Evolutionary conservation across 2,888 invertebrate genomes (phyloP), one percentile per base, ranked within the genome.

Genomic region (Heliconius charithonia): DNA sequence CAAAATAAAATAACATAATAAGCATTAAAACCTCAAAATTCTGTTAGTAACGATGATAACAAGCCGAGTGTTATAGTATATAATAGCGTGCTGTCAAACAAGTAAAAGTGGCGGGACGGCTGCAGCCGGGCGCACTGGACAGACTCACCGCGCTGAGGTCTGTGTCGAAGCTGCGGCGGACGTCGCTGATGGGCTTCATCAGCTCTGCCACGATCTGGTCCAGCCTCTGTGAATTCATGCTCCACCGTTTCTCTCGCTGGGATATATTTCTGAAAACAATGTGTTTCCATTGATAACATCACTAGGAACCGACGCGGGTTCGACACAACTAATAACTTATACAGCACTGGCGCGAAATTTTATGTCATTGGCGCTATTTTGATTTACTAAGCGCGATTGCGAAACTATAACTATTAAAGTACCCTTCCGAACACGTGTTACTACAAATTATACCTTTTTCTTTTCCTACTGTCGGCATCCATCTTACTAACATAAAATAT

Each of bases 131-230:
- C 19, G 51, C 51, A n/a, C 59, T n/a, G 59, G 59, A 19, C 59
- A 9, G 79, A 90, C 93, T 92, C 82, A 95, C 94, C 91, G 90
- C 89, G 87, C 89, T 87, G 81, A 93, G 87, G 87, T 95, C 93
- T 78, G 91, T 92, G 86, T 94, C 91, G 89, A 95, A 94, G 88
- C 89, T 92, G 80, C 88, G 91, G 85, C 91, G 90, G 86, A 87
- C 84, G 86, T 93, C 92, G 88, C 89, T 87, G 87, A 93, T 91
- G 82, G 94, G 93, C 81, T 86, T 90, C 92, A 94, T 93, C 89
- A 95, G 86, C 90, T 90, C 90, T 86, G 93, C 92, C 87, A 95
- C 90, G 74, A 95, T 93, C 82, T 92, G 90, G 79, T 94, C 94
- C 67, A 95, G 84, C 82, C 93, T 86, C 81, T 93, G 92, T 3